Conservation (phyloP, 2,113 vertebrate genomes). For the Pampusana beccarii region DNA sequence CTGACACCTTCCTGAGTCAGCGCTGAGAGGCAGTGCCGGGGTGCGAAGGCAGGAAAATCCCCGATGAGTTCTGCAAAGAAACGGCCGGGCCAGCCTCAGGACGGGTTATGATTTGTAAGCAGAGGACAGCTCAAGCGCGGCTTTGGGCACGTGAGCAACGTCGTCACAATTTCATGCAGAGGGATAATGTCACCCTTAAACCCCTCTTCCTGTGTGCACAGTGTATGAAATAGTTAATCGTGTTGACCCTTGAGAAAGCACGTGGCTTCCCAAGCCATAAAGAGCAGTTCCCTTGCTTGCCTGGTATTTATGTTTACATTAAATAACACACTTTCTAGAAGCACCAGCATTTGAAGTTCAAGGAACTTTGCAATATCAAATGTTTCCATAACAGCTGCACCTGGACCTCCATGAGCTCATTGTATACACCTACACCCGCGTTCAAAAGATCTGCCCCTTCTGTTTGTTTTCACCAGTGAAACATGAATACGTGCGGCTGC, state of each 20-base stretch:
- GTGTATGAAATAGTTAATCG: background rate
- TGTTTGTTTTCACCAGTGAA: conserved; percentile 70
- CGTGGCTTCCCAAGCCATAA: background rate
- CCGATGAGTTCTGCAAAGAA: background rate
- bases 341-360: background rate
- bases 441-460: conserved; percentile 35
- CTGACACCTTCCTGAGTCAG: background rate
- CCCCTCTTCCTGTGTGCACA: background rate
- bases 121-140: background rate
- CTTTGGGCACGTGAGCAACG: background rate
- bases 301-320: background rate
- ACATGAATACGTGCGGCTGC: background rate
- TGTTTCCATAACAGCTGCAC: conserved; percentile 52
- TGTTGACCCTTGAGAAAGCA: background rate
- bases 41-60: background rate
- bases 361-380: background rate
- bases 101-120: background rate
- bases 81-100: background rate
- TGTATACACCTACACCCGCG: conserved; percentile 16
- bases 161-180: no score
- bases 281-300: background rate
- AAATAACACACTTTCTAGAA: background rate
- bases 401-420: conserved; percentile 56
- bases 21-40: background rate
- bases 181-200: background rate